These are phyloP conservation scores for Caenorhabditis tropicalis DNA, from an alignment of 1,140 invertebrate species.

Conservation along the genomic window DNA sequence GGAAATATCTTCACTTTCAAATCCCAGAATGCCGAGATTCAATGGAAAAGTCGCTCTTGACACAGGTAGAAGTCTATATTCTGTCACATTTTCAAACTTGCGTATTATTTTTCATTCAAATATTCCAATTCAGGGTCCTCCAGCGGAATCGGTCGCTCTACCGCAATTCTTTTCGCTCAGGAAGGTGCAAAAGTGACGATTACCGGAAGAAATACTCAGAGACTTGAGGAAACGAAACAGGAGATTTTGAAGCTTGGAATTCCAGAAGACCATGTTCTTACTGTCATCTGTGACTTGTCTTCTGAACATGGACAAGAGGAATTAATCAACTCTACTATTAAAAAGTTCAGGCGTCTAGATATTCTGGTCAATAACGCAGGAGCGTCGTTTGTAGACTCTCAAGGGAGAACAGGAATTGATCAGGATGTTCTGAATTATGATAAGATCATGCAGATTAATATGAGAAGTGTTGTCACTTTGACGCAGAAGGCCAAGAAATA, in stretches of 20 bases:
- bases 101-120: not conserved
- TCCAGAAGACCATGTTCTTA: not conserved
- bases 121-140: slow-evolving; percentile 78
- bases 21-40: not conserved
- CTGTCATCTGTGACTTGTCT: slow-evolving; percentile 53
- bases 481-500: slow-evolving; percentile 49
- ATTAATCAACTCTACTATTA: slow-evolving; percentile 56
- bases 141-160: slow-evolving; percentile 75
- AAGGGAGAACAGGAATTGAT: slow-evolving; percentile 12
- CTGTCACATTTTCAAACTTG: slow-evolving; percentile 77
- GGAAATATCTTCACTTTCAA: not conserved
- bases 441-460: slow-evolving; percentile 59
- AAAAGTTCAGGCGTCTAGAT: slow-evolving; percentile 63
- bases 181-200: slow-evolving; percentile 79
- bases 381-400: slow-evolving; percentile 13
- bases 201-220: slow-evolving; percentile 78
- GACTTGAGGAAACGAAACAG: slow-evolving; percentile 41
- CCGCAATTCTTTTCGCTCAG: slow-evolving; percentile 77
- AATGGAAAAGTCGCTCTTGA: not conserved
- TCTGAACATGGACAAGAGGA: slow-evolving; percentile 44
- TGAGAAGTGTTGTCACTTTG: slow-evolving; percentile 58
- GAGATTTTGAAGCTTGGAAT: slow-evolving; percentile 34
- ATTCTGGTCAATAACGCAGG: slow-evolving; percentile 58
- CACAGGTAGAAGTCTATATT: too few species aligned
- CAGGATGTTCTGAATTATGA: slow-evolving; percentile 48